Evolutionary conservation across 2,113 vertebrate genomes (phyloP).

Genomic region (Notarius lentiginosus): DNA sequence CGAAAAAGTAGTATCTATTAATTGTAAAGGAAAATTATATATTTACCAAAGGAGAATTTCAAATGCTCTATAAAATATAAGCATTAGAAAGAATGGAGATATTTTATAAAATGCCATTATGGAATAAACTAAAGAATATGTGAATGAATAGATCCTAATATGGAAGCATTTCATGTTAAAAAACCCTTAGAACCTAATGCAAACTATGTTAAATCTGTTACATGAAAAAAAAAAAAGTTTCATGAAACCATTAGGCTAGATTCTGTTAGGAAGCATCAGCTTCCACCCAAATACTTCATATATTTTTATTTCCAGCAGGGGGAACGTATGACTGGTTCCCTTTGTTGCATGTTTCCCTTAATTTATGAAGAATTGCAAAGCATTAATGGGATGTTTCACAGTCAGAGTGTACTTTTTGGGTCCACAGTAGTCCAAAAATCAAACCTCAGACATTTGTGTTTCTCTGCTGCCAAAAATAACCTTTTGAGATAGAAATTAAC

Average conservation of each 20-base stretch:
- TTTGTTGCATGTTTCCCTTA: background rate
- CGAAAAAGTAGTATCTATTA: background rate
- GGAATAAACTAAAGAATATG: background rate
- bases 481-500: no score
- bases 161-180: background rate
- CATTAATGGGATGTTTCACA: background rate
- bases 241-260: background rate
- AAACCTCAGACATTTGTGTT: no score
- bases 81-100: background rate
- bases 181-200: background rate
- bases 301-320: background rate
- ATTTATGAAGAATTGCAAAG: background rate
- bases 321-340: background rate
- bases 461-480: no score
- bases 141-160: background rate
- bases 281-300: background rate
- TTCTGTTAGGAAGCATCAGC: background rate
- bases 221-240: background rate
- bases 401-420: no score
- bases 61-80: background rate
- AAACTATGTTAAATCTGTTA: background rate
- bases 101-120: background rate
- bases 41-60: background rate
- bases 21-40: background rate
- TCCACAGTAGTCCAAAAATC: no score